These are phyloP conservation scores for Sarcoramphus papa DNA, from an alignment of 2,797 vertebrate genomes.

Conservation along the genomic window DNA sequence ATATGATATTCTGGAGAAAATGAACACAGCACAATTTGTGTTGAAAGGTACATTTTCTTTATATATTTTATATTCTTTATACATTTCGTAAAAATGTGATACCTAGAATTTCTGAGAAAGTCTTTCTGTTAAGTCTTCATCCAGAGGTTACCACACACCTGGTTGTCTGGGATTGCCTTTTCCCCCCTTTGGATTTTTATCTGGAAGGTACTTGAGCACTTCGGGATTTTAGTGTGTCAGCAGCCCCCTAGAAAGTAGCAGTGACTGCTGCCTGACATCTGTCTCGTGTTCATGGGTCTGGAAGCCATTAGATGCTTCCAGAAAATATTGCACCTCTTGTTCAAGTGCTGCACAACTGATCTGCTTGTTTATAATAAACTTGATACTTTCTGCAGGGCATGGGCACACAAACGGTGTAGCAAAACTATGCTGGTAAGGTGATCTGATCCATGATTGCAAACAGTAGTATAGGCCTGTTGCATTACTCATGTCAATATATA, in stretches of 20 bases:
- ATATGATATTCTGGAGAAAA: accelerated
- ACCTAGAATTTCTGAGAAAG: not conserved
- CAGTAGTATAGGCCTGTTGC: not conserved
- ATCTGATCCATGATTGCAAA: not conserved
- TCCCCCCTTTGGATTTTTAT: accelerated
- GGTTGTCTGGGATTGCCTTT: not conserved
- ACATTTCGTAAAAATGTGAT: accelerated
- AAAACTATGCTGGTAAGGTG: not conserved
- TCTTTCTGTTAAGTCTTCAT: not conserved
- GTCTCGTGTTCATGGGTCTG: accelerated
- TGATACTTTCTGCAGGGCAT: not conserved
- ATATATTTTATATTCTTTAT: accelerated
- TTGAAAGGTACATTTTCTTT: not conserved
- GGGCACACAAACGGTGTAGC: accelerated
- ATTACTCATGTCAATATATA: accelerated
- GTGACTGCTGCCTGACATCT: accelerated
- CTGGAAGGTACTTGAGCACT: no score
- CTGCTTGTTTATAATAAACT: not conserved
- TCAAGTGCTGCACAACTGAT: not conserved
- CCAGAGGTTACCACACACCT: no score
- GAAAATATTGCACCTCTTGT: not conserved
- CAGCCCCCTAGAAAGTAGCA: not conserved
- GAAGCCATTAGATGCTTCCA: not conserved
- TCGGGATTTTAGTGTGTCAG: not conserved
- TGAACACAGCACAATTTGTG: not conserved